phyloP scores from a whole-genome alignment of 2,888 invertebrate species.

The Lathronympha strigana region DNA sequence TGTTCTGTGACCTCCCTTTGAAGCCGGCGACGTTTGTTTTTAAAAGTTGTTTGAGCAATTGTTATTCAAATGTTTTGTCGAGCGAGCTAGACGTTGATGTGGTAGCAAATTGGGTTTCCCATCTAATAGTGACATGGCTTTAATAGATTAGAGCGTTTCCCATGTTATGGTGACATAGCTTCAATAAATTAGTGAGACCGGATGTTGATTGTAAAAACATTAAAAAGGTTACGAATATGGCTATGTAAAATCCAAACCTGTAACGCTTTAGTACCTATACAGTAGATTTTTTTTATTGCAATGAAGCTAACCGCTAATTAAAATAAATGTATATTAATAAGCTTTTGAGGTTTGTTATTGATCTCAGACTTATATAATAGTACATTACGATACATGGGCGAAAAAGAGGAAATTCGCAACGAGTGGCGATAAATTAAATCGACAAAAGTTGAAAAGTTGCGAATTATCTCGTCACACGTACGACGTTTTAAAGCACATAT shows the following conservation, averaged over 20 bases:
- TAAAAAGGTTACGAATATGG: neutral
- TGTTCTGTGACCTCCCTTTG: conserved; percentile 25
- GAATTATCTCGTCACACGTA: too few relatives aligned
- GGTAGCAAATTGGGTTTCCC: conserved; percentile 33
- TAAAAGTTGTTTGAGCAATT: conserved; percentile 37
- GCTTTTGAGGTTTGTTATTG: too few relatives aligned
- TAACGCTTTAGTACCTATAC: too few relatives aligned
- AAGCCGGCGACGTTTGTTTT: conserved; percentile 39
- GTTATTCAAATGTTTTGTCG: conserved; percentile 36
- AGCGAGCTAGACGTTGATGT: conserved; percentile 29
- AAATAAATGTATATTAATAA: too few relatives aligned
- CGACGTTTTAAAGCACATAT: too few relatives aligned
- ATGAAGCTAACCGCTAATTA: too few relatives aligned
- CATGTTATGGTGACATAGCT: conserved; percentile 1
- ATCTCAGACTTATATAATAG: too few relatives aligned
- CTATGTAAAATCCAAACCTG: neutral
- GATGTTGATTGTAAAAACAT: neutral
- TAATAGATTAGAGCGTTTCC: conserved; percentile 11
- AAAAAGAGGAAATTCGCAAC: too few relatives aligned
- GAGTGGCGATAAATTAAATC: too few relatives aligned
- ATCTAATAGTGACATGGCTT: conserved; percentile 2
- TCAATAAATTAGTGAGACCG: conserved; percentile 2
- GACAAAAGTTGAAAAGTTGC: too few relatives aligned
- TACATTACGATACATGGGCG: too few relatives aligned
- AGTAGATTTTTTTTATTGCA: too few relatives aligned